phyloP scores from a whole-genome alignment of 2,113 vertebrate species.

The Crotophaga sulcirostris region DNA sequence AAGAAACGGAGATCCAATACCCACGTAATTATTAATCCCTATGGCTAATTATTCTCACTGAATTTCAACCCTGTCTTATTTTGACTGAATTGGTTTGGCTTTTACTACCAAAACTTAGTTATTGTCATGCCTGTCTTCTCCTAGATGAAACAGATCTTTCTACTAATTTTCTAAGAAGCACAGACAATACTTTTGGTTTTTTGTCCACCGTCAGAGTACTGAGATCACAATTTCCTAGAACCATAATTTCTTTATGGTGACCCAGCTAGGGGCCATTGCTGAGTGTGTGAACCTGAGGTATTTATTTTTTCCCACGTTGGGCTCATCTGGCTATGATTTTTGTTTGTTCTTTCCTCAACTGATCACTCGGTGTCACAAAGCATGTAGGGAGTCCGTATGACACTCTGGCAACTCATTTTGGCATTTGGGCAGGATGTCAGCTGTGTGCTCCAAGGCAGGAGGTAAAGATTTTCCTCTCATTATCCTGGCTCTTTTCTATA shows the following conservation, averaged over 20 bases:
- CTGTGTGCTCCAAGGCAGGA: neutral
- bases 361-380: neutral
- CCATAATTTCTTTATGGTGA: neutral
- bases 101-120: neutral
- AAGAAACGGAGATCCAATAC: neutral
- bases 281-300: neutral
- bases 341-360: neutral
- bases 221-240: neutral
- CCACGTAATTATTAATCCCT: neutral
- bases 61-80: neutral
- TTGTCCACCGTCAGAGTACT: neutral
- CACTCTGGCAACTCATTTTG: neutral
- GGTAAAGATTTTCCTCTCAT: neutral
- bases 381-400: neutral
- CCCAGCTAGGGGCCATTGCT: neutral
- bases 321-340: neutral
- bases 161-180: neutral
- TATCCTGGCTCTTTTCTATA: neutral
- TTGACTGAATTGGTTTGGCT: neutral
- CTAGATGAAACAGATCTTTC: neutral
- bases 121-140: neutral
- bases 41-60: neutral
- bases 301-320: neutral
- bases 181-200: neutral
- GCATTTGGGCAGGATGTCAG: neutral